Conservation (phyloP, 1,140 invertebrate species). For the Drosophila kepulauana region DNA sequence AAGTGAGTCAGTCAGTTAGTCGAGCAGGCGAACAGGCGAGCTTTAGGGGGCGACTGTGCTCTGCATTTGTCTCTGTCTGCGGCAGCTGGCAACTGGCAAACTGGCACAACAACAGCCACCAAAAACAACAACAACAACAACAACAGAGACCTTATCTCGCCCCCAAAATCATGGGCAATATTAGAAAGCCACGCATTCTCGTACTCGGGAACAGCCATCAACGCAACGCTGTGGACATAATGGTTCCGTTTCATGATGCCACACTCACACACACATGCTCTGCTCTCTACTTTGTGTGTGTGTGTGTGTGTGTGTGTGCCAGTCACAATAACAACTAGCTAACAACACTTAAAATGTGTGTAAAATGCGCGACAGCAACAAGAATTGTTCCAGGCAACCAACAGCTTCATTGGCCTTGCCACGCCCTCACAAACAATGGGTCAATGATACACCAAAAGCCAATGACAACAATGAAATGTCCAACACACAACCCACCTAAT, state of each 20-base stretch:
- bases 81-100: slow-evolving; percentile 52
- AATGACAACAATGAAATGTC: slow-evolving; percentile 6
- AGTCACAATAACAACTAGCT: slow-evolving; percentile 70
- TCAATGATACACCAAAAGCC: slow-evolving; percentile 59
- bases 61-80: slow-evolving; percentile 78
- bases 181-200: slow-evolving; percentile 45
- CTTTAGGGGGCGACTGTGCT: slow-evolving; percentile 12
- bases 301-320: slow-evolving; percentile 7
- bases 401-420: slow-evolving; percentile 61
- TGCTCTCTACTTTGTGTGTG: slow-evolving; percentile 8
- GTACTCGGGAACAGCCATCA: slow-evolving; percentile 33
- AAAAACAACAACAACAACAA: slow-evolving; percentile 13
- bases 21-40: background rate
- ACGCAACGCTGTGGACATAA: slow-evolving; percentile 41
- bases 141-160: slow-evolving; percentile 35
- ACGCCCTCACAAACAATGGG: slow-evolving; percentile 58
- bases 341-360: slow-evolving; percentile 80
- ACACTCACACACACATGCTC: slow-evolving; percentile 1
- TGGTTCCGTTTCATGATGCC: slow-evolving; percentile 32
- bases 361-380: slow-evolving; percentile 69
- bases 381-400: slow-evolving; percentile 45
- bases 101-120: slow-evolving; percentile 7
- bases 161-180: slow-evolving; percentile 49
- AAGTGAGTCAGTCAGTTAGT: slow-evolving; percentile 29
- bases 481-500: slow-evolving; percentile 12